These are phyloP conservation scores for Nephrotoma guestfalica DNA, from an alignment of 2,888 invertebrate genomes.

Conservation along the genomic window DNA sequence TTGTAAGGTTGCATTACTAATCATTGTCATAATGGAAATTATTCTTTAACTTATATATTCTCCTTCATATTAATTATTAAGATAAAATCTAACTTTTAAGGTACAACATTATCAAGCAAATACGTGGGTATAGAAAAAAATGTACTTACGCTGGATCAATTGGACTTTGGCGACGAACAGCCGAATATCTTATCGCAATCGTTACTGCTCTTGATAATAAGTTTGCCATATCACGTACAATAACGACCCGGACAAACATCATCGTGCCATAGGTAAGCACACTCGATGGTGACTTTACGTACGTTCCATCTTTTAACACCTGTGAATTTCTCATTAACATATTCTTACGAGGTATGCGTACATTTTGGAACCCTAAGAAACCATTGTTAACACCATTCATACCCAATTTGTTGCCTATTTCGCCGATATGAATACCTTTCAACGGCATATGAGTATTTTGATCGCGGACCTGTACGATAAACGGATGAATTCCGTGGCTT, in stretches of 20 bases:
- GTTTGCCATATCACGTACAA: constrained; percentile 63
- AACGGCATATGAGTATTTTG: constrained; percentile 77
- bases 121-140: no score
- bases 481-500: constrained; percentile 81
- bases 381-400: constrained; percentile 90
- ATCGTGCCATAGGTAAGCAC: constrained; percentile 84
- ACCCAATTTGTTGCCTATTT: constrained; percentile 89
- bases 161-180: constrained; percentile 78
- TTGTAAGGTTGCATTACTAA: no score
- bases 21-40: no score
- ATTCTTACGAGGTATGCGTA: constrained; percentile 75
- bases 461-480: constrained; percentile 82
- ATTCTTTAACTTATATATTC: no score
- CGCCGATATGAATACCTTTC: constrained; percentile 79
- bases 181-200: constrained; percentile 82
- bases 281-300: constrained; percentile 65
- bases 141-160: constrained; percentile 43
- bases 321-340: constrained; percentile 92
- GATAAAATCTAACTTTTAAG: background rate
- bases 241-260: constrained; percentile 82
- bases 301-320: constrained; percentile 73
- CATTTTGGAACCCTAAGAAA: constrained; percentile 74
- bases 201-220: constrained; percentile 73
- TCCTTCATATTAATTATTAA: no score
- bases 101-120: no score